phyloP scores from a whole-genome alignment of 2,113 vertebrate species.

The Stigmatopora argus region DNA sequence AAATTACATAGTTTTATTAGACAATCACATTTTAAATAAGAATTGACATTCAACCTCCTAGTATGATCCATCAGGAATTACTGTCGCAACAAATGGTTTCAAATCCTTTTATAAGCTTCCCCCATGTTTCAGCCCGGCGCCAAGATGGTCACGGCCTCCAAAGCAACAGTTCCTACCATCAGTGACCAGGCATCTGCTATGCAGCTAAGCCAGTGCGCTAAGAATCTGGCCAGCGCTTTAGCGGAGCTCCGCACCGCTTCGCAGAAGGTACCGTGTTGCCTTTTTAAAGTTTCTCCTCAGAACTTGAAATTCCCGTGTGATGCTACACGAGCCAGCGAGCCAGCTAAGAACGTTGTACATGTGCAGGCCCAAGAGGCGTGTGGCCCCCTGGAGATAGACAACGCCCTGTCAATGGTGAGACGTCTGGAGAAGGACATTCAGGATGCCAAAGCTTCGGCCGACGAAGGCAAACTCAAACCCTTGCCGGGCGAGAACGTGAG shows the following conservation, averaged over 20 bases:
- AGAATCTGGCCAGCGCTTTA: constrained; percentile 86
- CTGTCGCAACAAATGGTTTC: too few species aligned
- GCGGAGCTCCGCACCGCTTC: constrained; percentile 89
- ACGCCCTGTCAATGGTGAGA: constrained; percentile 82
- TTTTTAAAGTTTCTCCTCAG: not conserved
- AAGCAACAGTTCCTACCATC: constrained; percentile 89
- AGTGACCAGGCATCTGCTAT: constrained; percentile 90
- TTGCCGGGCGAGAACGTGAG: constrained; percentile 90
- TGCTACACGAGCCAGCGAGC: too few species aligned
- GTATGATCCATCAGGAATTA: too few species aligned
- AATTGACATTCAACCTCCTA: not conserved
- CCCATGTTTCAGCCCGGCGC: constrained; percentile 78
- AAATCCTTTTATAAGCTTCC: not conserved
- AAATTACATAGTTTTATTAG: constrained; percentile 14
- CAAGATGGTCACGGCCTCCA: constrained; percentile 93
- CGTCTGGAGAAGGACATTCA: constrained; percentile 88
- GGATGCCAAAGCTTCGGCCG: constrained; percentile 85
- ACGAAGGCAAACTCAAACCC: constrained; percentile 84
- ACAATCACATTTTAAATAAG: too few species aligned
- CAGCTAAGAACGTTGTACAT: not conserved
- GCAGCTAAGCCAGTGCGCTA: constrained; percentile 97
- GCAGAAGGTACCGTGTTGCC: constrained; percentile 78
- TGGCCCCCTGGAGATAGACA: constrained; percentile 93
- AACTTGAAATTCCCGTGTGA: not conserved
- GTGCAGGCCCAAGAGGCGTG: constrained; percentile 91